Percentiles rank a stretch among this genome's conserved stretches.
phyloP scores from a whole-genome alignment of 2,113 vertebrate genomes.

The Polyodon spathula region DNA sequence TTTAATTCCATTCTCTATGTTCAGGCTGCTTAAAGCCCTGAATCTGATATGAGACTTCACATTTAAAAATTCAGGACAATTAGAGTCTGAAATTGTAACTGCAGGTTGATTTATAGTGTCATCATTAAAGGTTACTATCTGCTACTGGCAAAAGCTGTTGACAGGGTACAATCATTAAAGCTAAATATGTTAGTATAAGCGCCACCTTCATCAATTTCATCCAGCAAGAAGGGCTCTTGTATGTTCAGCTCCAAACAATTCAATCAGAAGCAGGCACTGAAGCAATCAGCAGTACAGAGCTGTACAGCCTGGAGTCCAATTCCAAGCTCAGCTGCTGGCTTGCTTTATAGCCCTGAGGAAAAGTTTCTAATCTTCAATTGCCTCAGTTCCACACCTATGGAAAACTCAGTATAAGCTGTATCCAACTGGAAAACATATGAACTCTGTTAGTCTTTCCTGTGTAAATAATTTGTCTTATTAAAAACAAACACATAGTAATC shows the following conservation, averaged over 20 bases:
- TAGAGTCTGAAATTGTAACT: background rate
- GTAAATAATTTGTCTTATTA: background rate
- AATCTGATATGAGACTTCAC: no score
- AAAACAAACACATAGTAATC: background rate
- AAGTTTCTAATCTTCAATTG: no score
- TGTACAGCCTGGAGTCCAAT: no score
- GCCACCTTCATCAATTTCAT: background rate
- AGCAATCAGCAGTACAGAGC: background rate
- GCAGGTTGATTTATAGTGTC: background rate
- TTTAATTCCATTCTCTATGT: no score
- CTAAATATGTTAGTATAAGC: background rate
- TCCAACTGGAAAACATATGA: background rate
- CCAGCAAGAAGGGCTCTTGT: background rate
- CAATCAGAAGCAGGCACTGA: background rate
- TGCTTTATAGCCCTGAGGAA: no score
- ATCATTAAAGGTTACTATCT: background rate
- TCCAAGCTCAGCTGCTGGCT: no score
- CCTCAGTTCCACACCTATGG: no score
- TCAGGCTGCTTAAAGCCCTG: no score
- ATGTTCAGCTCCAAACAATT: background rate
- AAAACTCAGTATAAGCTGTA: background rate
- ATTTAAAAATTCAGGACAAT: no score
- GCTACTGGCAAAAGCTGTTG: background rate
- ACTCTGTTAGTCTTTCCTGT: background rate
- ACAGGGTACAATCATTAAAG: background rate